Conservation (phyloP, 2,888 invertebrate species). For the Diploptera punctata region DNA sequence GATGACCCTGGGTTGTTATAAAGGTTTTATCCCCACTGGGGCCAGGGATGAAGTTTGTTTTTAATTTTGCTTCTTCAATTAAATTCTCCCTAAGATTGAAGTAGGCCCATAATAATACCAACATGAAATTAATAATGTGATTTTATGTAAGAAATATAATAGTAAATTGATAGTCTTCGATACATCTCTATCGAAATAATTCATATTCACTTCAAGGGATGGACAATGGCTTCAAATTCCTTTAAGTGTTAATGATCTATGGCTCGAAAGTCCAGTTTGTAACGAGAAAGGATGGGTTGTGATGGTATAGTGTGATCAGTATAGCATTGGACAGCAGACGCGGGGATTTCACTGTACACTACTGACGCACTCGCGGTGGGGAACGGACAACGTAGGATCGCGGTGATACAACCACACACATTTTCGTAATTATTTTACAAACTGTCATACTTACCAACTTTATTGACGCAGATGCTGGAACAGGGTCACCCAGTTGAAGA, state of each 20-base stretch:
- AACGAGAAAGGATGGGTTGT: not conserved
- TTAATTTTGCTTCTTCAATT: not conserved
- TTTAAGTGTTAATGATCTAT: not conserved
- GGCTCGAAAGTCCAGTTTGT: not conserved
- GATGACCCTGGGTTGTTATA: not conserved
- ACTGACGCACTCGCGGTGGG: too few relatives aligned
- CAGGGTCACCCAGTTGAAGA: too few relatives aligned
- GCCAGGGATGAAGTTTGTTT: not conserved
- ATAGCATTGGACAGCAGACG: too few relatives aligned
- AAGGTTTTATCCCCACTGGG: not conserved
- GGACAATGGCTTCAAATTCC: not conserved
- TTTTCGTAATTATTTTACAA: too few relatives aligned
- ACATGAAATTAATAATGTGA: not conserved
- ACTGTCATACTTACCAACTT: too few relatives aligned
- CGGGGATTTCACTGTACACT: too few relatives aligned
- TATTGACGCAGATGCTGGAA: too few relatives aligned
- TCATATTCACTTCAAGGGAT: not conserved
- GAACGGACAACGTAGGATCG: too few relatives aligned
- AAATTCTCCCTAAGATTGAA: not conserved
- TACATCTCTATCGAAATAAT: too few relatives aligned
- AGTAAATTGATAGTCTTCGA: not conserved
- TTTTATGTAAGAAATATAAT: not conserved
- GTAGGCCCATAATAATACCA: not conserved
- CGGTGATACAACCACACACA: too few relatives aligned
- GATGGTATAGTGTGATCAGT: too few relatives aligned